phyloP scores from a whole-genome alignment of 1,140 invertebrate genomes.

The Hesperophylax magnus region DNA sequence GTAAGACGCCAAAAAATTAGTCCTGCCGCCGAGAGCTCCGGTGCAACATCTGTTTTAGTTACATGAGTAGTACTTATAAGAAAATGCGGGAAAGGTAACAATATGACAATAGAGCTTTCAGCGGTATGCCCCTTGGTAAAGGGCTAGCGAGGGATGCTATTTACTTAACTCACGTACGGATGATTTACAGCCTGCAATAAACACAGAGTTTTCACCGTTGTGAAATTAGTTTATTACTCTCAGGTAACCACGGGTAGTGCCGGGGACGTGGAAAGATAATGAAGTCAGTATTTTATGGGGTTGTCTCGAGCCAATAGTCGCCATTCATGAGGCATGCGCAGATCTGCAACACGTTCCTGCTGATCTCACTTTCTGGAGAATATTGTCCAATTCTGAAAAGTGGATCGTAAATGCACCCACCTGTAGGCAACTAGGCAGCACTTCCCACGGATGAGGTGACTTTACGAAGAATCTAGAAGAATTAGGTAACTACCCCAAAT shows the following conservation, averaged over 20 bases:
- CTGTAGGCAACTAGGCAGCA: neutral
- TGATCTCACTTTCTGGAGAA: neutral
- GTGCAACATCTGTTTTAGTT: no score
- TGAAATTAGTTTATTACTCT: slow-evolving; percentile 11
- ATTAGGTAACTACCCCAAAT: no score
- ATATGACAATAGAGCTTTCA: no score
- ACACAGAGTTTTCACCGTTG: slow-evolving; percentile 8
- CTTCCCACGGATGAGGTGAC: neutral
- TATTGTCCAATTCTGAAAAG: neutral
- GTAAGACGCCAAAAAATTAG: no score
- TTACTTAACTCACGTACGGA: slow-evolving; percentile 9
- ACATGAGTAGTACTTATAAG: no score
- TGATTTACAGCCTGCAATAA: slow-evolving; percentile 20
- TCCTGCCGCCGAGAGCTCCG: no score
- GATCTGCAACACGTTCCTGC: neutral
- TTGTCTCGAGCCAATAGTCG: neutral
- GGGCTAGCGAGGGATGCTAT: no score
- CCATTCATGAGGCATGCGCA: slow-evolving; percentile 2
- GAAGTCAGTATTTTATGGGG: slow-evolving; percentile 15
- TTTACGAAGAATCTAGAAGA: no score
- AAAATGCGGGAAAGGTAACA: no score
- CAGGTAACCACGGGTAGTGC: neutral
- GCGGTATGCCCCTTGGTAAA: no score
- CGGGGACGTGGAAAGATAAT: slow-evolving; percentile 9
- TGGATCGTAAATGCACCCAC: slow-evolving; percentile 8